phyloP scores from a whole-genome alignment of 2,888 invertebrate genomes.

The Dynastes tityus region DNA sequence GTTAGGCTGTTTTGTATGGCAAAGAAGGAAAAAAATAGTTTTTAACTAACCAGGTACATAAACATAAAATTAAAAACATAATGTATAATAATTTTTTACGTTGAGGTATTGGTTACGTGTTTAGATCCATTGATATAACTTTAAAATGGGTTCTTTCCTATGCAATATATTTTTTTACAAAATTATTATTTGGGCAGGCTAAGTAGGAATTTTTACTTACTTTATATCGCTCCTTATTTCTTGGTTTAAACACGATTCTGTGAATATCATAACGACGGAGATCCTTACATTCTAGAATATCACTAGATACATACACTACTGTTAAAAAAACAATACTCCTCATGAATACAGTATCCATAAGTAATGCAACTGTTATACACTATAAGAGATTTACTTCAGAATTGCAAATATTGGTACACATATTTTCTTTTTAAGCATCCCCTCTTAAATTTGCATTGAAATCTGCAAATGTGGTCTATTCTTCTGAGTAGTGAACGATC shows the following conservation, averaged over 20 bases:
- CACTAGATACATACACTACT: neutral
- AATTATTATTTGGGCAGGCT: neutral
- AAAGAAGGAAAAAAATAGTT: too few species aligned
- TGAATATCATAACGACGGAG: slow-evolving; percentile 8
- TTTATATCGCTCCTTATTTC: slow-evolving; percentile 13
- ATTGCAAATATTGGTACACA: too few species aligned
- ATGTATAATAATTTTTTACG: too few species aligned
- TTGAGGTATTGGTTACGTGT: too few species aligned
- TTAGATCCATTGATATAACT: neutral
- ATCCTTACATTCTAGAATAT: neutral
- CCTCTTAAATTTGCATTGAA: too few species aligned
- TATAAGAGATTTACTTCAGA: too few species aligned
- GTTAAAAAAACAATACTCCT: neutral
- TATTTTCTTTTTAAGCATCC: too few species aligned
- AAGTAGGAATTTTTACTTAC: slow-evolving; percentile 15
- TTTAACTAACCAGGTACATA: too few species aligned
- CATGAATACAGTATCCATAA: neutral
- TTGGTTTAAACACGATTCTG: slow-evolving; percentile 15
- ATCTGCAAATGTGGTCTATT: too few species aligned
- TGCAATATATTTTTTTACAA: neutral
- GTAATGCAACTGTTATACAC: neutral
- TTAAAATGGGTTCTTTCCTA: neutral
- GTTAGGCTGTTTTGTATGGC: too few species aligned
- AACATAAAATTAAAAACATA: too few species aligned
- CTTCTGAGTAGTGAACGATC: too few species aligned